Conservation (phyloP, 2,113 vertebrate genomes). For the Onychostoma macrolepis region DNA sequence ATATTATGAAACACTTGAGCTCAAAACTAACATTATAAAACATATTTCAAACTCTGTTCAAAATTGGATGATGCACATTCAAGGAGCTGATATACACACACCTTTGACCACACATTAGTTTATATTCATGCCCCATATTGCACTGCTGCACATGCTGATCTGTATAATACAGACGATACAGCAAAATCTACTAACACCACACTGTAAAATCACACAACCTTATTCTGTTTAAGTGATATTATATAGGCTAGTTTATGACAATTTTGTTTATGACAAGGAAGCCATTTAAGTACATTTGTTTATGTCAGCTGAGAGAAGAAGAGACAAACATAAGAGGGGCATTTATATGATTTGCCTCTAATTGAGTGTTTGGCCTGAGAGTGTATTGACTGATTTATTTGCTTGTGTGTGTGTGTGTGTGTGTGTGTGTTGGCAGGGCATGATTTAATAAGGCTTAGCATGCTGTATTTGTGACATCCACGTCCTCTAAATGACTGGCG, state of each 20-base stretch:
- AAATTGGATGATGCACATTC: background rate
- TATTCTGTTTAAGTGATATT: too few relatives aligned
- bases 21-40: background rate
- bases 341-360: background rate
- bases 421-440: constrained; percentile 6
- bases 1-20: background rate
- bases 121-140: background rate
- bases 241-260: background rate
- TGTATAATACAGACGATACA: background rate
- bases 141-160: background rate
- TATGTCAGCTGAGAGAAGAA: background rate
- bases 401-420: background rate
- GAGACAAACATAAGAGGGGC: background rate
- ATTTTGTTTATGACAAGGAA: background rate
- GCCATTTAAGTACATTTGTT: background rate
- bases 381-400: constrained; percentile 9
- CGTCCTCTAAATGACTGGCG: constrained; percentile 4
- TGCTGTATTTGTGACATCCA: constrained; percentile 11
- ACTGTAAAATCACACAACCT: too few relatives aligned
- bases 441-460: constrained; percentile 8
- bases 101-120: background rate
- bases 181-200: too few relatives aligned
- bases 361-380: background rate
- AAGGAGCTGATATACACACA: background rate
- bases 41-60: background rate